phyloP scores from a whole-genome alignment of 2,113 vertebrate genomes.

The Dicentrarchus labrax region DNA sequence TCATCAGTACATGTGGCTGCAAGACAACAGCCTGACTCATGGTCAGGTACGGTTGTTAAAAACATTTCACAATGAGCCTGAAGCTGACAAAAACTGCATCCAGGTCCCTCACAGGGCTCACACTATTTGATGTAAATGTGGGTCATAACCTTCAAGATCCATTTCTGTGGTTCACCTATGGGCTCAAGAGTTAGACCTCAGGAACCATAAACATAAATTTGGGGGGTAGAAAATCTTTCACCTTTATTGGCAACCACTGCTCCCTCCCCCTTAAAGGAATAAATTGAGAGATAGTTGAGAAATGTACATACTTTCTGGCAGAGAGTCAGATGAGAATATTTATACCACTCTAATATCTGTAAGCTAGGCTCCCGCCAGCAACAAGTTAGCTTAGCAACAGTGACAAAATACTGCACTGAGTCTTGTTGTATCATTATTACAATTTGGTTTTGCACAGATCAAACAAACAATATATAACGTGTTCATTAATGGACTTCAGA shows the following conservation, averaged over 20 bases:
- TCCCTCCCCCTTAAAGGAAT: neutral
- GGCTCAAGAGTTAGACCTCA: neutral
- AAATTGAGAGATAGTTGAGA: neutral
- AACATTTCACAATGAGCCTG: neutral
- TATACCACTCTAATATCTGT: neutral
- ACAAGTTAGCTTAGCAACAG: neutral
- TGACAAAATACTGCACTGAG: neutral
- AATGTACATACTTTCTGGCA: neutral
- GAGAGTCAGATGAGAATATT: neutral
- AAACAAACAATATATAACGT: no score
- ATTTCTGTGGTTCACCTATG: slow-evolving; percentile 15
- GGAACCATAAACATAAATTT: neutral
- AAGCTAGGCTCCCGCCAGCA: neutral
- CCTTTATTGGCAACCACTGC: neutral
- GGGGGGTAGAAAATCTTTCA: neutral
- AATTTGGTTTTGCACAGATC: no score
- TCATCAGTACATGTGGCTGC: neutral
- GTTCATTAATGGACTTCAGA: neutral
- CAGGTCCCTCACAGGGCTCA: neutral
- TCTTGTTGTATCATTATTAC: neutral
- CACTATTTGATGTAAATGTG: slow-evolving; percentile 12
- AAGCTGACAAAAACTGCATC: neutral
- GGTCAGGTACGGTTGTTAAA: neutral
- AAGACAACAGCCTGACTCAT: neutral
- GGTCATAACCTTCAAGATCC: neutral